These are phyloP conservation scores for Lucilia sericata DNA, from an alignment of 1,140 invertebrate species.

Conservation along the genomic window DNA sequence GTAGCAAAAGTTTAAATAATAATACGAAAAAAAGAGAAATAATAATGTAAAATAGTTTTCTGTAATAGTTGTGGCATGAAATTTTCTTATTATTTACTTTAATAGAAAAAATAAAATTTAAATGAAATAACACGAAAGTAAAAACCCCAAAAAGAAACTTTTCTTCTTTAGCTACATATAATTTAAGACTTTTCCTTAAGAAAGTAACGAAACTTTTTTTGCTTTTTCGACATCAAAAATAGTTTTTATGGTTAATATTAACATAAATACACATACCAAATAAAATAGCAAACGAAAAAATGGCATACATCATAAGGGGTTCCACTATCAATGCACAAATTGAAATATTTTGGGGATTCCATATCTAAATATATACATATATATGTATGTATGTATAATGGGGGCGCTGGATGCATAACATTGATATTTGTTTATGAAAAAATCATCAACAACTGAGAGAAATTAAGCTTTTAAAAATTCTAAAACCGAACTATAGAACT, in stretches of 20 bases:
- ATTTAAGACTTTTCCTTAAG: constrained; percentile 30
- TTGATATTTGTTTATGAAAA: too few relatives aligned
- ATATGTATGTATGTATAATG: too few relatives aligned
- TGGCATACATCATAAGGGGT: neutral
- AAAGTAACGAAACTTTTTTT: constrained; percentile 16
- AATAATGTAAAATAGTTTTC: constrained; percentile 3
- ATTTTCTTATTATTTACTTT: constrained; percentile 42
- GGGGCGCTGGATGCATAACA: too few relatives aligned
- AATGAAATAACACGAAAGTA: neutral
- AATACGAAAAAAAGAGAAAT: neutral
- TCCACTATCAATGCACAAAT: neutral
- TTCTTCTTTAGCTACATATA: neutral
- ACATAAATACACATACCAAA: constrained; percentile 33
- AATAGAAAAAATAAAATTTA: constrained; percentile 12
- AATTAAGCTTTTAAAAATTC: too few relatives aligned
- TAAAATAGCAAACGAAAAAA: constrained; percentile 2
- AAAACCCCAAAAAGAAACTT: constrained; percentile 21
- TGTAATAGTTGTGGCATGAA: constrained; percentile 38
- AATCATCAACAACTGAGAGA: too few relatives aligned
- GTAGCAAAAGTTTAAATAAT: constrained; percentile 25
- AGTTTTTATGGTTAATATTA: constrained; percentile 41
- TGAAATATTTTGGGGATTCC: neutral
- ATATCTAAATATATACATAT: too few relatives aligned
- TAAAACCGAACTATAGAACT: neutral
- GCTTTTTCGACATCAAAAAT: constrained; percentile 19